Percentiles rank a stretch among this genome's conserved stretches.
Evolutionary conservation across 2,113 vertebrate genomes (phyloP).

Genomic region (Mormyrus lacerda): DNA sequence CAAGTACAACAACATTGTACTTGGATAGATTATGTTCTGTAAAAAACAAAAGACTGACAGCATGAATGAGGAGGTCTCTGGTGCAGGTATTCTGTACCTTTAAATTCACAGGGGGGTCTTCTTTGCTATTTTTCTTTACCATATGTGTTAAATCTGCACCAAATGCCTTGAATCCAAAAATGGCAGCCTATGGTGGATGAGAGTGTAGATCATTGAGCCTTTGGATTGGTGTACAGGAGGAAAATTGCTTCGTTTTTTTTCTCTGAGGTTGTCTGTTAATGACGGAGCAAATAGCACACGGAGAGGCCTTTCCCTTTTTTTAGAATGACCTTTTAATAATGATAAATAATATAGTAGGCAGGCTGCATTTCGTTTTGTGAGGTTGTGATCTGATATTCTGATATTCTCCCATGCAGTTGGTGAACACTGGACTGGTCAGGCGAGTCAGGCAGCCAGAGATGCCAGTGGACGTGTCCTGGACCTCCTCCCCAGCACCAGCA

Average conservation of each 20-base stretch:
- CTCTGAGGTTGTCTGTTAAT: not conserved
- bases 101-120: not conserved
- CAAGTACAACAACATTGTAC: not conserved
- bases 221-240: not conserved
- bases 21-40: not conserved
- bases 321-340: not conserved
- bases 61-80: not conserved
- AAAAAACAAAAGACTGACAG: not conserved
- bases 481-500: constrained; percentile 54
- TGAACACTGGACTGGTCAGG: constrained; percentile 68
- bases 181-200: not conserved
- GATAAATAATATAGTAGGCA: not conserved
- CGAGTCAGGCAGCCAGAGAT: constrained; percentile 44
- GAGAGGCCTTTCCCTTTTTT: not conserved
- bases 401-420: constrained; percentile 68
- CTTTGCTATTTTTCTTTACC: not conserved
- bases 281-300: not conserved
- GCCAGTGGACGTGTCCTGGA: constrained; percentile 50
- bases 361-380: not conserved
- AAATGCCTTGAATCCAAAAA: not conserved
- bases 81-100: not conserved
- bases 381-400: constrained; percentile 51
- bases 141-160: not conserved
- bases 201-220: not conserved
- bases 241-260: not conserved